phyloP scores from a whole-genome alignment of 2,113 vertebrate genomes.

The Pholis gunnellus region DNA sequence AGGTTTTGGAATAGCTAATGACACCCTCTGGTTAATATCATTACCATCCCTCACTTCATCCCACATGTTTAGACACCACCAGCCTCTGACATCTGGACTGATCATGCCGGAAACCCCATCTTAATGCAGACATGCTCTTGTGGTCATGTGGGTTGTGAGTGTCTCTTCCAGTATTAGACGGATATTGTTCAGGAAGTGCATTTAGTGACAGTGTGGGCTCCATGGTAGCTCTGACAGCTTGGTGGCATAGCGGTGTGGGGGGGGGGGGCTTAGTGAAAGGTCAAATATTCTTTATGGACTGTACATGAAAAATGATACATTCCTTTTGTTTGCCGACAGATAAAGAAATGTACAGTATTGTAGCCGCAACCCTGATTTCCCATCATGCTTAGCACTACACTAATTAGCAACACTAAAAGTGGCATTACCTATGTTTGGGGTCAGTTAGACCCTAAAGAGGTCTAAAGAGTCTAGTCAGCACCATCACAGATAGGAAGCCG shows the following conservation, averaged over 20 bases:
- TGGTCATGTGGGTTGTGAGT: background rate
- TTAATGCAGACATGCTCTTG: background rate
- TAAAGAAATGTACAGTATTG: no score
- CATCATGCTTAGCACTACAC: background rate
- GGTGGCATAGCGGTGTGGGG: background rate
- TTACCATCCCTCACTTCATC: conserved; percentile 33
- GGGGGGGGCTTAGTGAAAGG: background rate
- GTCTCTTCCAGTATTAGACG: background rate
- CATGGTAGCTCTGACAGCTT: background rate
- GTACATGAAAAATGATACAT: background rate
- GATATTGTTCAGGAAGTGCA: no score
- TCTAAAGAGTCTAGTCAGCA: background rate
- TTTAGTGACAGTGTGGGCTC: background rate
- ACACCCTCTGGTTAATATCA: conserved; percentile 44
- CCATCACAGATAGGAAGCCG: background rate
- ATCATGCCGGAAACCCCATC: background rate
- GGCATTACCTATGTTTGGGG: background rate
- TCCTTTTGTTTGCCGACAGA: background rate
- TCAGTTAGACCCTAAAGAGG: background rate
- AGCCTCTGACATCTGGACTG: conserved; percentile 7
- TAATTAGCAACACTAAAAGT: background rate
- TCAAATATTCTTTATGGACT: background rate
- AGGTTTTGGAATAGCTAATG: conserved; percentile 41
- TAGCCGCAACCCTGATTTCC: background rate
- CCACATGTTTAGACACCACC: conserved; percentile 18